Conservation (phyloP, 2,797 vertebrate genomes). For the Phrynocephalus guinanensis region DNA sequence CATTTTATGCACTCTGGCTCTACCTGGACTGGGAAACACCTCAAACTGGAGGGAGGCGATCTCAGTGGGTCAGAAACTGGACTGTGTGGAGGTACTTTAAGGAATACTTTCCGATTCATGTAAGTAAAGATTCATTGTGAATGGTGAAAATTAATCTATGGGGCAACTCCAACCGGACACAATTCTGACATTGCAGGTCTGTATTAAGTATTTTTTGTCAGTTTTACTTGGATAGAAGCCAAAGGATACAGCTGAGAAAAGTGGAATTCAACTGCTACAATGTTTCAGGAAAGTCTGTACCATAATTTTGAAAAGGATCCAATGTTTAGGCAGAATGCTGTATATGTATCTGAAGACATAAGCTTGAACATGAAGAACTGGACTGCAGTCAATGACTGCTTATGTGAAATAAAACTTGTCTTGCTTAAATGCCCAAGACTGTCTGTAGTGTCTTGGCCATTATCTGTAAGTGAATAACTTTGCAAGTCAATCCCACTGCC, state of each 20-base stretch:
- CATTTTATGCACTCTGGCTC: constrained; percentile 89
- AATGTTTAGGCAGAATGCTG: not conserved
- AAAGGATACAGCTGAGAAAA: not conserved
- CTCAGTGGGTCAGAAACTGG: constrained; percentile 84
- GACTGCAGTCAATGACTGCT: too few species aligned
- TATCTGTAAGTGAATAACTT: too few species aligned
- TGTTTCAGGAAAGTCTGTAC: not conserved
- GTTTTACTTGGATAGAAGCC: not conserved
- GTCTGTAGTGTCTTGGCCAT: too few species aligned
- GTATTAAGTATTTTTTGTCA: not conserved
- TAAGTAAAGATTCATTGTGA: constrained; percentile 72
- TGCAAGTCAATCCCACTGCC: too few species aligned
- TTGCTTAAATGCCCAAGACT: too few species aligned
- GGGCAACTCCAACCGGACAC: not conserved
- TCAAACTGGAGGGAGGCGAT: constrained; percentile 84
- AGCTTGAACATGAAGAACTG: too few species aligned
- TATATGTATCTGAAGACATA: not conserved
- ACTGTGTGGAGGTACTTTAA: constrained; percentile 85
- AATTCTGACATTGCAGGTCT: not conserved
- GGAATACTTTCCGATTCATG: constrained; percentile 91
- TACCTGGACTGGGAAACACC: constrained; percentile 90
- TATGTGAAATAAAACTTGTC: too few species aligned
- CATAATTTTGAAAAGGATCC: not conserved
- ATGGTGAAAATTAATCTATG: not conserved
- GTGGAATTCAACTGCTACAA: not conserved